Evolutionary conservation across 2,113 vertebrate species (phyloP).

Genomic region (Machaerirhynchus nigripectus): DNA sequence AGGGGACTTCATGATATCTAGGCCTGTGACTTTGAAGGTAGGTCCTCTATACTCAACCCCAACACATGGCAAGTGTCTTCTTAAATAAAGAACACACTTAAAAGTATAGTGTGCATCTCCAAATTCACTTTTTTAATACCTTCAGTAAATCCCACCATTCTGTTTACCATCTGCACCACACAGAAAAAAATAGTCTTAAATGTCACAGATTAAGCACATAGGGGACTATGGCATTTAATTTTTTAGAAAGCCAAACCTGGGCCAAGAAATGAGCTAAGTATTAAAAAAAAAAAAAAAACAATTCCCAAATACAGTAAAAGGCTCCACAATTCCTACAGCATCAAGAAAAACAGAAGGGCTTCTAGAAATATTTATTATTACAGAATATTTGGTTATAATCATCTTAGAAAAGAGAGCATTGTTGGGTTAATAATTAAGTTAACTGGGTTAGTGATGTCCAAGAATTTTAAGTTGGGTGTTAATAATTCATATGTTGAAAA

Average conservation of each 20-base stretch:
- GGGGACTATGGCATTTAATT: neutral
- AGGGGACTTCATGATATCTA: neutral
- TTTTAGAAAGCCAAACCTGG: neutral
- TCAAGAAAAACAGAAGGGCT: neutral
- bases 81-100: neutral
- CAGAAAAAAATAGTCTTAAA: neutral
- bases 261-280: neutral
- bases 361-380: neutral
- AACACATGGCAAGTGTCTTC: neutral
- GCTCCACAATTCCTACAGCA: neutral
- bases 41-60: neutral
- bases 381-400: neutral
- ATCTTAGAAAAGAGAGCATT: neutral
- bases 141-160: neutral
- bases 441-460: neutral
- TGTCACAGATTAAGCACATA: neutral
- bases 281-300: neutral
- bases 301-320: neutral
- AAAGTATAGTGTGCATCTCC: neutral
- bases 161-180: neutral
- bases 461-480: neutral
- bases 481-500: neutral
- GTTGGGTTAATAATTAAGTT: neutral
- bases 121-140: neutral
- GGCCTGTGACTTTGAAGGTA: neutral